These are phyloP conservation scores for Dolichotis patagonum DNA, from an alignment of 2,113 vertebrate species.

Conservation along the genomic window DNA sequence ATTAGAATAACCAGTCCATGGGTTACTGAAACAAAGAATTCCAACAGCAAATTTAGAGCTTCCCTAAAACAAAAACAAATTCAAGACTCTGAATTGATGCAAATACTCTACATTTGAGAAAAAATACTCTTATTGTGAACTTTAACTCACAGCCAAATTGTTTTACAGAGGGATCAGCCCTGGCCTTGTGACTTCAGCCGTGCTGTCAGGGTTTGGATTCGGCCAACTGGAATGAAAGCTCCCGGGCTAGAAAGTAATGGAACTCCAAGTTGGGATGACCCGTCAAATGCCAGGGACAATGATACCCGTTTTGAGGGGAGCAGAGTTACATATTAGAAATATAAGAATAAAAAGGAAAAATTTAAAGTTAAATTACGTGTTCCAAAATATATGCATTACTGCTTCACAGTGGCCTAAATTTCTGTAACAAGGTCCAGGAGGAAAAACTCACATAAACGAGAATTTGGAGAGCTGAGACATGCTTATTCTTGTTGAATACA, in stretches of 20 bases:
- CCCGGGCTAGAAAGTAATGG: background rate
- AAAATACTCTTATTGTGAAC: background rate
- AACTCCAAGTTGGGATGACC: too few relatives aligned
- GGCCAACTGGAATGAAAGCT: background rate
- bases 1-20: background rate
- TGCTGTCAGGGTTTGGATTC: background rate
- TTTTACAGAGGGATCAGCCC: background rate
- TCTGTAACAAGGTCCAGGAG: background rate
- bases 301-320: background rate
- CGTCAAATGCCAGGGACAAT: background rate
- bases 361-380: background rate
- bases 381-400: background rate
- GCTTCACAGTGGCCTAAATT: background rate
- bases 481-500: background rate
- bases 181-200: background rate
- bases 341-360: background rate
- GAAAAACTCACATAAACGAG: background rate
- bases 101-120: background rate
- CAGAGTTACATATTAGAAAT: background rate
- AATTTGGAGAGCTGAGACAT: background rate
- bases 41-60: constrained; percentile 5
- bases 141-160: background rate
- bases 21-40: background rate
- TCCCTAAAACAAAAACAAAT: constrained; percentile 2
- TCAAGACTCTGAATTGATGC: background rate